Evolutionary conservation across 2,888 invertebrate species (phyloP), one percentile per base, ranked within the genome.

Genomic region (Philonicus albiceps): DNA sequence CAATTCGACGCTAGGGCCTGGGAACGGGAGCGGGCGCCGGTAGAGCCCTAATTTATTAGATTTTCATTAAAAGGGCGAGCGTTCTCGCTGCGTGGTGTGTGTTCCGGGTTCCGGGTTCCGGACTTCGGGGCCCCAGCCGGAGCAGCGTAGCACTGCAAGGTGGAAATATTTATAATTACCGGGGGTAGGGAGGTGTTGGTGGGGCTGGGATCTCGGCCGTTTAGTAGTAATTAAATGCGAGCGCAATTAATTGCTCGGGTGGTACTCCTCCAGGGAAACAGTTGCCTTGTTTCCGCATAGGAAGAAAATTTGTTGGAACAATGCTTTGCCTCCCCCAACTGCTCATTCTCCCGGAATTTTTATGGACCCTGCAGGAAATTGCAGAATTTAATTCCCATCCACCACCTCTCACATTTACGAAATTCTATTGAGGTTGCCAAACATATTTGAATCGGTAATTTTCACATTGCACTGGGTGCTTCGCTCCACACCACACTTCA

Each of bases 221-320:
- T 81, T 81, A 81, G 55, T 55, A 81, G 81, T 81, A 81, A 81
- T 81, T 81, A 81, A 81, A 81, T 81, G 81, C 81, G 81, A 49
- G 22, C n/a, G 81, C 81, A 81, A 81, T 81, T 81, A 81, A 81
- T 81, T 81, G 81, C 81, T 81, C 34, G 64, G 22, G 11, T 30
- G 78, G 78, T 30, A 30, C 27, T 78, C 37, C 78, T 49, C 37
- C 19, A 49, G 49, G 78, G 40, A 78, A 78, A 78, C 78, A 27
- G 6, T 49, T 78, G 27, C 78, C 78, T 22, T 43, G 78, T 30
- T 76, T 76, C 43, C 76, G 34, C 30, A 31, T 30, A 34, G 34
- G 27, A 55, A 55, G 81, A 34, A 49, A 81, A 81, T 81, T 81
- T 81, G 31, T 31, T n/a, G 55, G 81, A 55, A 81, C 34, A 81